A percentile compares a stretch with the other conserved stretches of the same genome.
These are phyloP conservation scores for Synergus laeviventris DNA, from an alignment of 2,888 invertebrate species.

Conservation along the genomic window DNA sequence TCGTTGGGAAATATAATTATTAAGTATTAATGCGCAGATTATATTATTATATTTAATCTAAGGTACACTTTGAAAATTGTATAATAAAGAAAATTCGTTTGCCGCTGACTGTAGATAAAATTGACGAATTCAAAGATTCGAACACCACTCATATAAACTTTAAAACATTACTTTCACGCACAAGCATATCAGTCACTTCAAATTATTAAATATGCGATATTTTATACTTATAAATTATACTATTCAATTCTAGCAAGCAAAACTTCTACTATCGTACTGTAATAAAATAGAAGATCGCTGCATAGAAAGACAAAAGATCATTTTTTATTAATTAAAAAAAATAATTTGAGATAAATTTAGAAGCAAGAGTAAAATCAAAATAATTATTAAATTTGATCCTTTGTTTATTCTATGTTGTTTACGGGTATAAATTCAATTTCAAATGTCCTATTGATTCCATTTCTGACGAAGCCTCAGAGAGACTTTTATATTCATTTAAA, in stretches of 20 bases:
- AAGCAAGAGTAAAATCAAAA: not conserved
- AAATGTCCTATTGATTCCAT: slow-evolving; percentile 22
- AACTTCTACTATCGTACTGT: not conserved
- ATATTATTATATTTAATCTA: slow-evolving; percentile 1
- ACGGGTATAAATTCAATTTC: slow-evolving; percentile 7
- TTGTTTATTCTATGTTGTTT: slow-evolving; percentile 1
- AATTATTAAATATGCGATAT: slow-evolving; percentile 1
- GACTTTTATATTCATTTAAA: slow-evolving; percentile 21
- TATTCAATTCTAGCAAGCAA: slow-evolving; percentile 1
- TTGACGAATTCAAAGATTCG: slow-evolving; percentile 9
- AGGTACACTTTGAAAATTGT: not conserved
- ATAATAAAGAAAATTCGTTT: not conserved
- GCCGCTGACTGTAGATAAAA: not conserved
- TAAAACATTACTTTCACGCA: slow-evolving; percentile 22
- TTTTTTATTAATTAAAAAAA: not conserved
- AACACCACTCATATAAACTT: slow-evolving; percentile 17
- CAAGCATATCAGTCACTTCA: slow-evolving; percentile 37
- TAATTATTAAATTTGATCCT: slow-evolving; percentile 1
- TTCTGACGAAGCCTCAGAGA: slow-evolving; percentile 24
- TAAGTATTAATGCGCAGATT: not conserved
- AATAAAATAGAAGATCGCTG: not conserved
- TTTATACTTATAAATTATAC: slow-evolving; percentile 27
- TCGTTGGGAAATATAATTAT: slow-evolving; percentile 15
- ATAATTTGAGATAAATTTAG: not conserved
- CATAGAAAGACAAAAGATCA: slow-evolving; percentile 1